Base-by-base conservation (phyloP, 2,797 vertebrate species). In the Aeoliscus strigatus region DNA sequence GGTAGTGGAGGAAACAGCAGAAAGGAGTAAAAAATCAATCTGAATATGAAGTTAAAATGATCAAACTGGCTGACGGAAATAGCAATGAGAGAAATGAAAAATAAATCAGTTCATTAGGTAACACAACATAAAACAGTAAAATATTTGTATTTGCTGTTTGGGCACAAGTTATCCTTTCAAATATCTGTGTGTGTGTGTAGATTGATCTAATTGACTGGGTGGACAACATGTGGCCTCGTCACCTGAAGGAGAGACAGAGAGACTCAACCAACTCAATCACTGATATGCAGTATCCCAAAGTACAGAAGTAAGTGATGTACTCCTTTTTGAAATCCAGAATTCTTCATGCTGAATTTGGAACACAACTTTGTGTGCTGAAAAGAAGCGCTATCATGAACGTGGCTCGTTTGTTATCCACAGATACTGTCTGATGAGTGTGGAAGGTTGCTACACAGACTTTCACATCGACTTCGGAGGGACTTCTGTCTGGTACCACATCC, bases 211-310 rank as follows among this genome's bases (percentile, higher is more conserved):
- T 98, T 37, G 96, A 98, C 78, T 98, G 96, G 96, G 94, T 98
- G 39, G 96, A 98, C 78, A 97, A 96, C 67, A 97, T 98, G 91
- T 98, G 96, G 96, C 95, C 96, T 38, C 90, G 96, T 13, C 94
- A 98, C 70, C 82, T 98, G 51, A 98, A 98, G 59, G 96, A 98
- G 78, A 88, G 90, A 53, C 96, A 98, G 72, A 93, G 91, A 45
- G 96, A 98, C 75, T 91, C 96, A 1, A 98, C 96, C 1, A 98
- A 98, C 40, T 91, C 92, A 1, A 98, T 98, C 70, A 86, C 83
- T 25, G 94, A 96, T 60, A 98, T 98, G 96, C 95, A 98, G 66
- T 98, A 98, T 56, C 96, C 96, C 38, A 98, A 98, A 88, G 96
- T 98, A 10, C 94, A 97, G 60, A 97, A 97, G 96, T 98, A 82